These are phyloP conservation scores for Dunckerocampus dactyliophorus DNA, from an alignment of 2,113 vertebrate genomes.

Conservation along the genomic window DNA sequence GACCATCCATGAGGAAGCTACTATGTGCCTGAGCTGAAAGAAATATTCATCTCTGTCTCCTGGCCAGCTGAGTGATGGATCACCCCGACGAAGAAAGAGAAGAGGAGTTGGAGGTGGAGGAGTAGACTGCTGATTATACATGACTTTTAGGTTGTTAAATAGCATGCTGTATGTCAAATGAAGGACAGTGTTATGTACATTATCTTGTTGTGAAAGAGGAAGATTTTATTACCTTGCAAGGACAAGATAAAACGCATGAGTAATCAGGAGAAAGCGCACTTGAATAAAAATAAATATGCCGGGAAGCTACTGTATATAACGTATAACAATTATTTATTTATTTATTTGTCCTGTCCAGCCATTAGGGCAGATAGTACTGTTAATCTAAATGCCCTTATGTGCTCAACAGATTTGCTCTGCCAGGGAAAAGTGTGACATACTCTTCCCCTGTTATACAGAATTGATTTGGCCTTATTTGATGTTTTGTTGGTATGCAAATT, in stretches of 20 bases:
- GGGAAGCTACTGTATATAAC: slow-evolving; percentile 26
- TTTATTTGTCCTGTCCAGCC: no score
- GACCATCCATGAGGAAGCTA: slow-evolving; percentile 58
- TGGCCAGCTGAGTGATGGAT: slow-evolving; percentile 61
- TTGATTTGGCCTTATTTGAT: no score
- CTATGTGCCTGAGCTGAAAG: slow-evolving; percentile 61
- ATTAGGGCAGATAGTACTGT: no score
- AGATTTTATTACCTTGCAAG: slow-evolving; percentile 31
- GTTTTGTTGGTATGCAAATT: no score
- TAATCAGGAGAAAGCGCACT: slow-evolving; percentile 24
- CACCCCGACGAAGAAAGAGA: slow-evolving; percentile 34
- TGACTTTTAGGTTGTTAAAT: slow-evolving; percentile 55
- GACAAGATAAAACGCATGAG: slow-evolving; percentile 53
- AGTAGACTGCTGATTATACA: slow-evolving; percentile 34
- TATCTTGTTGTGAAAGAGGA: slow-evolving; percentile 29
- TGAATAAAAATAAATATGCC: slow-evolving; percentile 37
- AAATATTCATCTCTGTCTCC: slow-evolving; percentile 66
- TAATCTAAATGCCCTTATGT: no score
- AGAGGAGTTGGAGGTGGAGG: slow-evolving; percentile 14
- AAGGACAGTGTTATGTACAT: slow-evolving; percentile 43
- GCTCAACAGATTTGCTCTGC: no score
- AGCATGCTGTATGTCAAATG: slow-evolving; percentile 58
- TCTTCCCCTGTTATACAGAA: no score
- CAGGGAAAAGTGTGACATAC: no score
- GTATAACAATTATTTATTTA: no score